phyloP scores from a whole-genome alignment of 2,888 invertebrate species.

The Hymenopus coronatus region DNA sequence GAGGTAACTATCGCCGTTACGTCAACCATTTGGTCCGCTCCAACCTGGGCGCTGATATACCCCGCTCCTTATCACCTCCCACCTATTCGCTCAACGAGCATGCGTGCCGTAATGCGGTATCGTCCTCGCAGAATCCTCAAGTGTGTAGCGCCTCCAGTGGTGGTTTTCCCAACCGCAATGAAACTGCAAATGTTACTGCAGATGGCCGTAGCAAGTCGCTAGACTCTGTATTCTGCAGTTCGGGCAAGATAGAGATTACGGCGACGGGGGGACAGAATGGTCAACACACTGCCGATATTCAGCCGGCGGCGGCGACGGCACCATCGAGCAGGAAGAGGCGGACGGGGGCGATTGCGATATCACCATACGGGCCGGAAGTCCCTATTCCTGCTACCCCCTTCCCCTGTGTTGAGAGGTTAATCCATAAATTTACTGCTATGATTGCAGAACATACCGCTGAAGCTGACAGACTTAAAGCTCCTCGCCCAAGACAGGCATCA shows the following conservation, averaged over 20 bases:
- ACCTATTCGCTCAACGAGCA: background rate
- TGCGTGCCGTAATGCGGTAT: background rate
- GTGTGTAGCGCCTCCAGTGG: background rate
- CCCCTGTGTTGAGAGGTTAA: constrained; percentile 25
- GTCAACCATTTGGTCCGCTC: constrained; percentile 34
- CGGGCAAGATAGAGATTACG: background rate
- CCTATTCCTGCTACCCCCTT: background rate
- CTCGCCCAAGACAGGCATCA: background rate
- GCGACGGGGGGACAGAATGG: background rate
- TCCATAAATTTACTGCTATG: constrained; percentile 23
- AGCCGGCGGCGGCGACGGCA: background rate
- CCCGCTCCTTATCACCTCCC: background rate
- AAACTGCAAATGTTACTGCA: background rate
- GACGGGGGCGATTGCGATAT: constrained; percentile 13
- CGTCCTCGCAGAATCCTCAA: background rate
- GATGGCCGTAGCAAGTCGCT: background rate
- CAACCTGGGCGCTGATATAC: background rate
- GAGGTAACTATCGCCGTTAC: constrained; percentile 34
- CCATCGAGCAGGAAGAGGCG: background rate
- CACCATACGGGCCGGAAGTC: background rate
- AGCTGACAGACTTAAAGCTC: background rate
- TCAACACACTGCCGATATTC: background rate
- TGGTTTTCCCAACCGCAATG: background rate
- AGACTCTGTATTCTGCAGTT: background rate
- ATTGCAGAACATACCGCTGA: background rate